Percentiles rank a stretch among this genome's conserved stretches.
phyloP scores from a whole-genome alignment of 2,888 invertebrate genomes.

The Eueremaeus valkanovi region DNA sequence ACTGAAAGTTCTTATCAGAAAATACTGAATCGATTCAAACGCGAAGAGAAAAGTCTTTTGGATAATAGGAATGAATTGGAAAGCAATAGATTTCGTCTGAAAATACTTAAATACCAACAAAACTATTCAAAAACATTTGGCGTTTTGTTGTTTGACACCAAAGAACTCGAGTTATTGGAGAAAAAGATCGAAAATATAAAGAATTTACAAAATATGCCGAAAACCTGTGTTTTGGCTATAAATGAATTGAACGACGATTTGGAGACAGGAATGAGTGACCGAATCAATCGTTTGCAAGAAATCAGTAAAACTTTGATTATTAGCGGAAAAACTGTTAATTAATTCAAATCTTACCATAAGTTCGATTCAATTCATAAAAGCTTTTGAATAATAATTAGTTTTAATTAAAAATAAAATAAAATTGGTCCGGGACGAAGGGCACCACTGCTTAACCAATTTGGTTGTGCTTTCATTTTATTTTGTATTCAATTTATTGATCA shows the following conservation, averaged over 20 bases:
- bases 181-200: not conserved
- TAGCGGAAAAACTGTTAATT: not conserved
- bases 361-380: too few relatives aligned
- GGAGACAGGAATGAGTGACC: not conserved
- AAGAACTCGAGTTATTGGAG: not conserved
- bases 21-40: not conserved
- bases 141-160: constrained; percentile 1
- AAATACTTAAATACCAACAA: constrained; percentile 10
- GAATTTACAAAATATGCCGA: not conserved
- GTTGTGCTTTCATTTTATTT: too few relatives aligned
- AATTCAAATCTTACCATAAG: too few relatives aligned
- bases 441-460: too few relatives aligned
- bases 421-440: too few relatives aligned
- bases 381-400: too few relatives aligned
- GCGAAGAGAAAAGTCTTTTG: not conserved
- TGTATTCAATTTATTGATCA: too few relatives aligned
- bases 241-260: constrained; percentile 1
- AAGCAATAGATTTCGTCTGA: not conserved
- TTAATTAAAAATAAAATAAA: too few relatives aligned
- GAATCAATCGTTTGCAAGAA: not conserved
- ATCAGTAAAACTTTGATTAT: constrained; percentile 1
- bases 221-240: not conserved
- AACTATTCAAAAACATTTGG: not conserved
- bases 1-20: not conserved
- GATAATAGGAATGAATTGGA: not conserved